Percentiles rank a stretch among this genome's conserved stretches.
These are phyloP conservation scores for Amphiprion ocellaris DNA, from an alignment of 2,113 vertebrate species.

Conservation along the genomic window DNA sequence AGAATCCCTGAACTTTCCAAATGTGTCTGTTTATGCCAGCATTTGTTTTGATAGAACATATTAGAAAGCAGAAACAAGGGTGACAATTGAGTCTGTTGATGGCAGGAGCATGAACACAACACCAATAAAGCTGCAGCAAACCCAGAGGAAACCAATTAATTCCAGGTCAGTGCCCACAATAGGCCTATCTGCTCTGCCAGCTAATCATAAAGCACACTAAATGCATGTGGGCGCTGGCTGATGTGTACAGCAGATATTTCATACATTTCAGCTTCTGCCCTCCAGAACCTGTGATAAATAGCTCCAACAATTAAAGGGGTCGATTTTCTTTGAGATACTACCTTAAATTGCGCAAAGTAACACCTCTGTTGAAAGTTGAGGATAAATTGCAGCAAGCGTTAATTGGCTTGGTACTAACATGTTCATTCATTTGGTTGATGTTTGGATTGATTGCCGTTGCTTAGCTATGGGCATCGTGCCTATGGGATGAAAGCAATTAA, in stretches of 20 bases:
- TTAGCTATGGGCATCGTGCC: conserved; percentile 46
- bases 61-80: neutral
- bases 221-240: conserved; percentile 26
- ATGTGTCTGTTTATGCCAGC: neutral
- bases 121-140: conserved; percentile 23
- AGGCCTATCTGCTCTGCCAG: conserved; percentile 54
- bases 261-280: neutral
- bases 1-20: neutral
- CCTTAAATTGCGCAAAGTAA: conserved; percentile 36
- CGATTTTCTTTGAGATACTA: neutral
- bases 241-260: neutral
- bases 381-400: conserved; percentile 42
- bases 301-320: neutral
- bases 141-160: conserved; percentile 61
- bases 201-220: conserved; percentile 55
- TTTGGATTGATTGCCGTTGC: conserved; percentile 54
- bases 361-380: conserved; percentile 18
- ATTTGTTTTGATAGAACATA: neutral
- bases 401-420: conserved; percentile 51
- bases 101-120: conserved; percentile 39
- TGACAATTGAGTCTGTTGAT: conserved; percentile 39
- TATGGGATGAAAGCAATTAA: conserved; percentile 73
- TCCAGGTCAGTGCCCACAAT: conserved; percentile 73
- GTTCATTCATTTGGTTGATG: conserved; percentile 54
- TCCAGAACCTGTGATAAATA: neutral